phyloP scores from a whole-genome alignment of 2,888 invertebrate genomes.

The Steinernema scapterisci region DNA sequence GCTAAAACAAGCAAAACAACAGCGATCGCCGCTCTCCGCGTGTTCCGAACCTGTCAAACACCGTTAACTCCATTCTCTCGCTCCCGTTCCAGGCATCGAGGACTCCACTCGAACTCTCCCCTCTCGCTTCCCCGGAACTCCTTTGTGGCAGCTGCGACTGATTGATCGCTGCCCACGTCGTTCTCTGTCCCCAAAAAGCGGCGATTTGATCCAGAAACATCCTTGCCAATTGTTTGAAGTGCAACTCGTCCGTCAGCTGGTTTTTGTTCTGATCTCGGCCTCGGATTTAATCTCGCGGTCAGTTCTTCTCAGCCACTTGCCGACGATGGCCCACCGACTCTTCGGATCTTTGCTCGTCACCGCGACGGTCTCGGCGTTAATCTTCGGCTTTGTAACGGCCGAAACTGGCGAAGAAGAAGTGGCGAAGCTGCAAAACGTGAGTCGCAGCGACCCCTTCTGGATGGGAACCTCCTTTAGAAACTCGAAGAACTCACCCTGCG shows the following conservation, averaged over 20 bases:
- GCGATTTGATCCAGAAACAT: constrained; percentile 10
- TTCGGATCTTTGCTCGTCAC: constrained; percentile 1
- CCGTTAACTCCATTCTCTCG: too few relatives aligned
- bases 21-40: too few relatives aligned
- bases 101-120: too few relatives aligned
- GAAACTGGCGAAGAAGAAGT: not conserved
- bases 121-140: too few relatives aligned
- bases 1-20: too few relatives aligned
- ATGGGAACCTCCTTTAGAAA: not conserved
- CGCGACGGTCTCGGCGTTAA: not conserved
- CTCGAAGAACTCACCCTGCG: not conserved
- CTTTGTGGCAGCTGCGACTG: too few relatives aligned
- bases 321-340: not conserved
- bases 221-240: not conserved
- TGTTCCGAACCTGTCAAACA: too few relatives aligned
- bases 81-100: too few relatives aligned
- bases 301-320: not conserved
- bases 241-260: constrained; percentile 14
- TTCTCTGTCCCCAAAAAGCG: too few relatives aligned
- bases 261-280: not conserved
- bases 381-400: constrained; percentile 11
- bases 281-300: not conserved
- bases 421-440: not conserved
- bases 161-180: too few relatives aligned
- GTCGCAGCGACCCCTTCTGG: not conserved